A percentile compares a stretch with the other conserved stretches of the same genome.
Evolutionary conservation across 1,140 invertebrate genomes (phyloP).

Genomic region (Frieseomelitta varia): DNA sequence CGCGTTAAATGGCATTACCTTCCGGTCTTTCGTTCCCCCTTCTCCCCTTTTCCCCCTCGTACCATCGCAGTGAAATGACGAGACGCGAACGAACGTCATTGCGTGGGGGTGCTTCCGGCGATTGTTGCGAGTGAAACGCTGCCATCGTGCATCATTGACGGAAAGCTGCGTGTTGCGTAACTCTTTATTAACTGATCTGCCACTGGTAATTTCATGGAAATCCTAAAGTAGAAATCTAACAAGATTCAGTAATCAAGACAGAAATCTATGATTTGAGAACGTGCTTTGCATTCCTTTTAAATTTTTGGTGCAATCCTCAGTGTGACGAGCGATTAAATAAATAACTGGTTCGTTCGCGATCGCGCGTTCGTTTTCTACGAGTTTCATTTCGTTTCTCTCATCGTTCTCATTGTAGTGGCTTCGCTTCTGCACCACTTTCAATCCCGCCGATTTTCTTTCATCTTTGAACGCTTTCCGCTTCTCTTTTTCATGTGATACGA

Average conservation of each 20-base stretch:
- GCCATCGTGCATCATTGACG: neutral
- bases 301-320: neutral
- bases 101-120: neutral
- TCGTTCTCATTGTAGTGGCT: neutral
- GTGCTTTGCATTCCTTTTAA: neutral
- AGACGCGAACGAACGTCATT: neutral
- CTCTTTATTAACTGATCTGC: neutral
- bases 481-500: neutral
- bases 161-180: neutral
- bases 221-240: neutral
- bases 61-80: neutral
- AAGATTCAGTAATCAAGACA: neutral
- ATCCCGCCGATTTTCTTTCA: constrained; percentile 1
- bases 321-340: neutral
- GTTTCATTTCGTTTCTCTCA: neutral
- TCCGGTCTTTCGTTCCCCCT: too few relatives aligned
- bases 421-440: neutral
- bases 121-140: neutral
- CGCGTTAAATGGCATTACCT: neutral
- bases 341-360: neutral
- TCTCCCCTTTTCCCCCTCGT: neutral
- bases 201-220: neutral
- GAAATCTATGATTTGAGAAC: neutral
- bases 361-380: neutral
- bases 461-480: neutral